Base-by-base conservation (phyloP, 2,888 invertebrate genomes). In the Synanthedon vespiformis region DNA sequence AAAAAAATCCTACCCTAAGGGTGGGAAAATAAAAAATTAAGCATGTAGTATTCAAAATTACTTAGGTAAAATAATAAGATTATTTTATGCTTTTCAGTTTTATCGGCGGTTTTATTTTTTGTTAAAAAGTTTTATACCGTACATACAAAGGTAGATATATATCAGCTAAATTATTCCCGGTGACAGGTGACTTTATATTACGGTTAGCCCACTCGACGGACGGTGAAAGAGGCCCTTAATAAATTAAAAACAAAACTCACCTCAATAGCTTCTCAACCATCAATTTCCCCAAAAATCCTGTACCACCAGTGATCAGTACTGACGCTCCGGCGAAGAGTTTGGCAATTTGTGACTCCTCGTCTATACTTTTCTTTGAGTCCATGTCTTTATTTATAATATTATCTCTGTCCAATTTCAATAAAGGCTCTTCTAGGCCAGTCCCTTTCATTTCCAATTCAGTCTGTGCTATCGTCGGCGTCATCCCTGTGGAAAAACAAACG, bases 231-330 rank as follows among this genome's bases (percentile, higher is more conserved):
- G n/a, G n/a, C n/a, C n/a, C n/a, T n/a, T 18, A 18, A 18, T 18
- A 2, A 18, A 40, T 12, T 40, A 40, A 41, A 40, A 40, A 40
- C 6, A 48, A 18, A 48, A 57, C 72, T 58, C 51, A 88, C 88
- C 97, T 90, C 11, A 99, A 80, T 3, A 99, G 80, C 77, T 98
- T 99, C 75, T 99, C 98, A 0, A 98, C 89, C 10, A 98, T 80
- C 0, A 98, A 94, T 81, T 98, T 98, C 34, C 98, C 98, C 67
- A 99, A 88, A 79, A 98, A 99, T 0, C 98, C 98, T 0, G 97
- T 97, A 4, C 94, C 96, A 0, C 98, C 98, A 0, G 97, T 98
- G 40, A 98, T 89, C 40, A 98, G 89, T 3, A 98, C 84, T 0
- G 81, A 77, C 11, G 77, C 56, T 0, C 80, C 84, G 0, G 74